These are phyloP conservation scores for Conus betulinus DNA, from an alignment of 1,140 invertebrate genomes.

Conservation along the genomic window DNA sequence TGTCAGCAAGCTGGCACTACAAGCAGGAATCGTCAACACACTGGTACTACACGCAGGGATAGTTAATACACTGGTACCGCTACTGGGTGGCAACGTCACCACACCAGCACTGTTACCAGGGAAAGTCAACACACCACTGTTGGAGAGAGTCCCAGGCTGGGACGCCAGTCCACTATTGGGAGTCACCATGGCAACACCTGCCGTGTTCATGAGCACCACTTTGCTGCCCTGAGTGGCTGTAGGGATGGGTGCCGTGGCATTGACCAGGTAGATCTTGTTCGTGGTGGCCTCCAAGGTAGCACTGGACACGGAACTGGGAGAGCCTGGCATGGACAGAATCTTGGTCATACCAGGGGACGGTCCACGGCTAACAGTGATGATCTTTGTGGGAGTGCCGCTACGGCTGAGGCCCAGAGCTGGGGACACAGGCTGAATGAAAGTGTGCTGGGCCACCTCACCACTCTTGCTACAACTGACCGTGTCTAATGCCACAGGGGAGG, in stretches of 20 bases:
- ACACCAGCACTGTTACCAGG: neutral
- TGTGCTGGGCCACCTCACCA: constrained; percentile 25
- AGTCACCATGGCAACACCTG: neutral
- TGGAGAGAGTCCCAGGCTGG: neutral
- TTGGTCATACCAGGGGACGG: constrained; percentile 37
- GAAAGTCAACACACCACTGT: constrained; percentile 24
- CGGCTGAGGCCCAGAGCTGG: constrained; percentile 46
- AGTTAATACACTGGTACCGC: neutral
- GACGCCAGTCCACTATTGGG: constrained; percentile 5
- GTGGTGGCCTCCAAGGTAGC: constrained; percentile 15
- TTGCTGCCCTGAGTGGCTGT: constrained; percentile 13
- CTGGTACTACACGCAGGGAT: neutral
- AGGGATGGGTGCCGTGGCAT: neutral
- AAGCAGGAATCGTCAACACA: constrained; percentile 21
- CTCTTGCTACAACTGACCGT: neutral
- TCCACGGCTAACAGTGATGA: constrained; percentile 37
- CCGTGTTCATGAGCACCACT: constrained; percentile 32
- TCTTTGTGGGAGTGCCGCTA: constrained; percentile 42
- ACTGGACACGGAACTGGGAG: neutral
- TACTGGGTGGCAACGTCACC: constrained; percentile 6
- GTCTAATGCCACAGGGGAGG: constrained; percentile 25
- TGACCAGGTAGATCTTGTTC: constrained; percentile 42
- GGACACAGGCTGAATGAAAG: constrained; percentile 43
- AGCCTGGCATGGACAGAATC: constrained; percentile 30
- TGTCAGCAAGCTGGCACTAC: constrained; percentile 8